phyloP scores from a whole-genome alignment of 2,113 vertebrate genomes.

The Phrynosoma blainvillii region DNA sequence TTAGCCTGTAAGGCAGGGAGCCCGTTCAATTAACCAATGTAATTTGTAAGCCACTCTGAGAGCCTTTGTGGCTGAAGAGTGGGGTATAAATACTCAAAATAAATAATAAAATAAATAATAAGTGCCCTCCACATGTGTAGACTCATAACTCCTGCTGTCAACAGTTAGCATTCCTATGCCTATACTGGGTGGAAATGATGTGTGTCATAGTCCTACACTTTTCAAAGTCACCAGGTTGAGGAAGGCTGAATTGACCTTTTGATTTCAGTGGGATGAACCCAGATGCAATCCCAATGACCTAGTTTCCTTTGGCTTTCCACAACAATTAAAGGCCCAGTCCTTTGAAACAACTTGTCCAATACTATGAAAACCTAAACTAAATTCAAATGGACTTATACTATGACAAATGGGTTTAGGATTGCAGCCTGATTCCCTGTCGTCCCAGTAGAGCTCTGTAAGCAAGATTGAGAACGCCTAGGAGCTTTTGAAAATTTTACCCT shows the following conservation, averaged over 20 bases:
- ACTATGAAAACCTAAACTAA: background rate
- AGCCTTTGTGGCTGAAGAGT: no score
- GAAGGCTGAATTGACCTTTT: background rate
- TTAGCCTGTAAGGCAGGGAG: no score
- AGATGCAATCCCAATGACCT: background rate
- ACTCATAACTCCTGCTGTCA: no score
- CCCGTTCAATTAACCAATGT: no score
- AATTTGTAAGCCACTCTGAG: no score
- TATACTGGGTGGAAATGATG: background rate
- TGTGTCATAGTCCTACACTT: background rate
- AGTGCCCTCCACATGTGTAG: background rate
- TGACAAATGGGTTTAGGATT: background rate
- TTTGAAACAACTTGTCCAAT: background rate
- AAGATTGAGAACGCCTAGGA: background rate
- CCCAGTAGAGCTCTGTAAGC: background rate
- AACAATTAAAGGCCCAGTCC: background rate
- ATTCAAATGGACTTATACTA: background rate
- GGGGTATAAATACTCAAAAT: no score
- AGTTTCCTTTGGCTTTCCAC: background rate
- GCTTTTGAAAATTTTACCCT: conserved; percentile 11
- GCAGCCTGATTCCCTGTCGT: background rate
- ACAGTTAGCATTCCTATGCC: background rate
- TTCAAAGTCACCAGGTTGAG: background rate
- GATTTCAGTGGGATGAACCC: background rate
- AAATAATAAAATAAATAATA: no score